Evolutionary conservation across 2,888 invertebrate species (phyloP), one percentile per base, ranked within the genome.

Genomic region (Ernsta delagoae): DNA sequence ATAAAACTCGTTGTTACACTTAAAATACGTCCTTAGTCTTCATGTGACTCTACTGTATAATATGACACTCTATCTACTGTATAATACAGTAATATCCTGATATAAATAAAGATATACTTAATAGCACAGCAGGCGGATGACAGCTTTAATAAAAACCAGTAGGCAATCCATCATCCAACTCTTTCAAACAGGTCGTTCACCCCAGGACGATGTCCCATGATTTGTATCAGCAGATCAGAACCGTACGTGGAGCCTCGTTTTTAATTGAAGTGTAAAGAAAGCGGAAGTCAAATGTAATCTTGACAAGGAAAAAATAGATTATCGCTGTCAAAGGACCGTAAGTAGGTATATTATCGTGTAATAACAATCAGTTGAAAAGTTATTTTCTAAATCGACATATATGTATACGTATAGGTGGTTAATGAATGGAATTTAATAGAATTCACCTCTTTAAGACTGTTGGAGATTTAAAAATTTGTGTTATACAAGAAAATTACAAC

Each of bases 131-230:
- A 56, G 11, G 6, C 6, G 34, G 36, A 56, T 56, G 56, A 36
- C n/a, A n/a, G 24, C 16, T 4, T 54, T 54, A 54, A 63, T 54
- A 63, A 41, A 63, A 54, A 45, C 5, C 45, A 12, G 56, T 59
- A 48, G 24, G 24, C 24, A 24, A 59, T 59, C 59, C 48, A 65
- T 65, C 65, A 65, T 65, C 12, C 34, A 50, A 65, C 57, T 65
- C 65, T 59, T 65, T 65, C 59, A 24, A 36, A 4, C n/a, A 24
- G 65, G 57, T 48, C 48, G 43, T 65, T 57, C 45, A 57, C 65
- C 65, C 57, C 36, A 11, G 16, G 12, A 34, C 45, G 45, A 8
- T n/a, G n/a, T 56, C 31, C 56, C 39, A 5, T 11, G 41, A 63
- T 54, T n/a, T 39, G 24, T 54, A 41, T 54, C 63, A 53, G 6